Evolutionary conservation across 2,113 vertebrate species (phyloP).

Genomic region (Nematolebias whitei): DNA sequence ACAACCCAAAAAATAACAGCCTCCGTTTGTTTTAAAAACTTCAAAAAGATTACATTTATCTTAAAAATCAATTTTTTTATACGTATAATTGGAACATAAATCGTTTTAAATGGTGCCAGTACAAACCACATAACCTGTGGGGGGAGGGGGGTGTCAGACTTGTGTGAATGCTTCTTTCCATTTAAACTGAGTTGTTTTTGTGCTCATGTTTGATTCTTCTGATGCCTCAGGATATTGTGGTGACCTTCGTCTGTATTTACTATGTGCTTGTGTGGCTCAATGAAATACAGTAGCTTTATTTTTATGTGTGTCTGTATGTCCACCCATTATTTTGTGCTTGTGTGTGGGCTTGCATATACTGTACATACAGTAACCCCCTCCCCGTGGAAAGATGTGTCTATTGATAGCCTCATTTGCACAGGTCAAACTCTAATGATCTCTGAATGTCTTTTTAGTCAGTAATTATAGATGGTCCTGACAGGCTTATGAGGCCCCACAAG

Average conservation of each 20-base stretch:
- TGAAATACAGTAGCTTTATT: conserved; percentile 21
- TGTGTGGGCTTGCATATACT: conserved; percentile 16
- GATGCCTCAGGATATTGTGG: conserved; percentile 59
- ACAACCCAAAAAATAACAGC: too few relatives aligned
- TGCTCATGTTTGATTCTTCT: conserved; percentile 42
- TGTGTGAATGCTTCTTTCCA: background rate
- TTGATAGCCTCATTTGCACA: conserved; percentile 70
- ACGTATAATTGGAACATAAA: background rate
- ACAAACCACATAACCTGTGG: background rate
- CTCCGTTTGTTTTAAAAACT: background rate
- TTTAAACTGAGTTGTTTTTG: conserved; percentile 15
- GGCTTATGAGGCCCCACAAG: conserved; percentile 44
- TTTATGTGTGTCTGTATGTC: conserved; percentile 20
- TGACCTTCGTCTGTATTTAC: conserved; percentile 63
- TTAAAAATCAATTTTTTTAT: background rate
- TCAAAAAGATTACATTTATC: too few relatives aligned
- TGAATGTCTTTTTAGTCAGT: conserved; percentile 72
- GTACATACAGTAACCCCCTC: conserved; percentile 7
- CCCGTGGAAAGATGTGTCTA: conserved; percentile 59
- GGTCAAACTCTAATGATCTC: conserved; percentile 74
- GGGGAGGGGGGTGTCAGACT: background rate
- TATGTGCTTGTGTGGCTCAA: conserved; percentile 40
- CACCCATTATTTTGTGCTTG: conserved; percentile 5
- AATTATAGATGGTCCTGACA: conserved; percentile 68
- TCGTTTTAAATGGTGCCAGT: background rate